A percentile compares a stretch with the other conserved stretches of the same genome.
Conservation (phyloP, 2,797 vertebrate genomes). For the Acomys russatus region DNA sequence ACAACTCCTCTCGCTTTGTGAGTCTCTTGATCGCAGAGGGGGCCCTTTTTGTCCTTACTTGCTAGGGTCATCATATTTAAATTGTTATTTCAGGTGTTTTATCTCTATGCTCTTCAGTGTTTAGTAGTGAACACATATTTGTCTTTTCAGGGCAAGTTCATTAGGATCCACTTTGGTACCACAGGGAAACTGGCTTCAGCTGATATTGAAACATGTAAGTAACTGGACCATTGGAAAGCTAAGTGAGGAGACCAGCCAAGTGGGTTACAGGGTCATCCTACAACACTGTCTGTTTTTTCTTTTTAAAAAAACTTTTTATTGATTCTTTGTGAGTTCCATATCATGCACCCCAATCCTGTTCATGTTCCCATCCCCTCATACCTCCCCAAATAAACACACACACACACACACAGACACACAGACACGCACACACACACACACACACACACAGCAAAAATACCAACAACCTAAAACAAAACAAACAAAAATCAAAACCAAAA, state of each 20-base stretch:
- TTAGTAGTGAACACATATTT: conserved; percentile 32
- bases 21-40: conserved; percentile 86
- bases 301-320: no score
- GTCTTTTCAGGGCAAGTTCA: conserved; percentile 93
- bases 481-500: no score
- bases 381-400: no score
- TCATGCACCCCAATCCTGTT: no score
- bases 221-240: neutral
- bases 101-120: conserved; percentile 29
- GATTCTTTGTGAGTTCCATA: no score
- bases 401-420: no score
- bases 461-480: no score
- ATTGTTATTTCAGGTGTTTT: neutral
- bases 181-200: conserved; percentile 94
- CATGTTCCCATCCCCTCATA: no score
- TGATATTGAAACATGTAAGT: conserved; percentile 94
- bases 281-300: neutral
- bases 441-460: no score
- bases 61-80: neutral
- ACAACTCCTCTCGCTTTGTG: conserved; percentile 86
- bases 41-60: conserved; percentile 83
- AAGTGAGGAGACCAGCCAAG: conserved; percentile 12
- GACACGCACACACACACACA: no score
- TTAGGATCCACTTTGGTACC: conserved; percentile 95
- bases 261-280: neutral